Evolutionary conservation across 2,888 invertebrate genomes (phyloP).

Genomic region (Drosophila lutescens): DNA sequence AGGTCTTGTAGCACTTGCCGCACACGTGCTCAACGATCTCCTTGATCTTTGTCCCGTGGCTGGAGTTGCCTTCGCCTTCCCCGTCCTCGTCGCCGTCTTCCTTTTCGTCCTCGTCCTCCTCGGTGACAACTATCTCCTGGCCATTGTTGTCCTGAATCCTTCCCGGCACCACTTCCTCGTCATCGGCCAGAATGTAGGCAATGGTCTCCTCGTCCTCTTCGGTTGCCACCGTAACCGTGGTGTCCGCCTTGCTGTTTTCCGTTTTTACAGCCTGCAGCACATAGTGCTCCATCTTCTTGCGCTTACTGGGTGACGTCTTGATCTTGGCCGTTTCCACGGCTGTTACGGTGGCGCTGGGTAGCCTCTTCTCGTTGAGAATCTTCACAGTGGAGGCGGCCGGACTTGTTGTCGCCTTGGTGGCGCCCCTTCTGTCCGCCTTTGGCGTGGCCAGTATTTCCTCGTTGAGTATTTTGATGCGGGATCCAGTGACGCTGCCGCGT

Average conservation of each 20-base stretch:
- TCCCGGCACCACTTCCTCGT: conserved; percentile 53
- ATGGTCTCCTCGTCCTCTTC: conserved; percentile 74
- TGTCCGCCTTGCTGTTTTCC: conserved; percentile 60
- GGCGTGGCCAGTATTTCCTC: conserved; percentile 45
- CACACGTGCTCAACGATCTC: conserved; percentile 84
- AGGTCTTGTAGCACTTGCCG: conserved; percentile 83
- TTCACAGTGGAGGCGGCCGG: conserved; percentile 45
- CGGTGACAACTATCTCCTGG: conserved; percentile 60
- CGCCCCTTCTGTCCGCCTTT: conserved; percentile 45
- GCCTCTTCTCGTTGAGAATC: conserved; percentile 65
- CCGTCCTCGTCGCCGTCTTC: conserved; percentile 50
- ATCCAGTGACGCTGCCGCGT: conserved; percentile 22
- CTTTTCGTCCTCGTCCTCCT: conserved; percentile 51
- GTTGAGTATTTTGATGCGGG: conserved; percentile 68
- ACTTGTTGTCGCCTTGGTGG: conserved; percentile 30
- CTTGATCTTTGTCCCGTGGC: conserved; percentile 59
- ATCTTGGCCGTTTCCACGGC: conserved; percentile 64
- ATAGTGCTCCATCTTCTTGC: conserved; percentile 80
- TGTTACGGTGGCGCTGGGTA: conserved; percentile 25
- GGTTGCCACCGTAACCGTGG: conserved; percentile 31
- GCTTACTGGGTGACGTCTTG: conserved; percentile 57
- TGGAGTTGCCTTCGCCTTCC: conserved; percentile 39
- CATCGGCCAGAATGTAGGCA: conserved; percentile 77
- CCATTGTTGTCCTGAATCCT: conserved; percentile 35
- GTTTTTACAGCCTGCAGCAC: conserved; percentile 78